These are phyloP conservation scores for Epizoanthus illoricatus DNA, from an alignment of 92 coral and sea anemone species.

Conservation along the genomic window DNA sequence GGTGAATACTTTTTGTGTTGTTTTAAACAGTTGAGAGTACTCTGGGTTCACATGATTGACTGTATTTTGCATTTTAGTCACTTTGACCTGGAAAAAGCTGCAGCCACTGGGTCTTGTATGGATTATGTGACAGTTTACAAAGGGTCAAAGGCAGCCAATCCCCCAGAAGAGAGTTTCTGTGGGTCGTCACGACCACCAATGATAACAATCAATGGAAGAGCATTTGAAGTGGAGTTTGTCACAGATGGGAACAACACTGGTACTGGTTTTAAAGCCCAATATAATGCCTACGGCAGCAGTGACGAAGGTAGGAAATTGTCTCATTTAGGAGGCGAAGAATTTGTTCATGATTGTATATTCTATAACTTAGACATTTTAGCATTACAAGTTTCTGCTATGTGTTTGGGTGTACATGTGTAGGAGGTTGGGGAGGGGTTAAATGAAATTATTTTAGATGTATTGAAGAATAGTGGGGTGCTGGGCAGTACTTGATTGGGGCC, in stretches of 20 bases:
- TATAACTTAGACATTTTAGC: too few species aligned
- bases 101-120: slow-evolving; percentile 38
- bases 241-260: slow-evolving; percentile 44
- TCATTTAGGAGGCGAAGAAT: too few species aligned
- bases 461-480: too few species aligned
- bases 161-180: slow-evolving; percentile 49
- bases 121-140: slow-evolving; percentile 65
- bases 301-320: not conserved
- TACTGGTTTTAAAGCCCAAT: slow-evolving; percentile 43
- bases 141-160: slow-evolving; percentile 10
- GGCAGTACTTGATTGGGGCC: too few species aligned
- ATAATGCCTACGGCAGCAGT: not conserved
- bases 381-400: too few species aligned
- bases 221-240: slow-evolving; percentile 57
- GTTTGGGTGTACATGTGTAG: too few species aligned
- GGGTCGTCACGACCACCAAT: slow-evolving; percentile 51
- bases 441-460: too few species aligned
- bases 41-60: too few species aligned
- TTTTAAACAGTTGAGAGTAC: slow-evolving; percentile 25
- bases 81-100: slow-evolving; percentile 56
- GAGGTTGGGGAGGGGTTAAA: too few species aligned
- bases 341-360: too few species aligned
- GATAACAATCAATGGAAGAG: slow-evolving; percentile 30
- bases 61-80: not conserved
- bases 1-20: not conserved